Percentiles rank a stretch among this genome's conserved stretches.
These are phyloP conservation scores for Xyrauchen texanus DNA, from an alignment of 2,113 vertebrate species.

Conservation along the genomic window DNA sequence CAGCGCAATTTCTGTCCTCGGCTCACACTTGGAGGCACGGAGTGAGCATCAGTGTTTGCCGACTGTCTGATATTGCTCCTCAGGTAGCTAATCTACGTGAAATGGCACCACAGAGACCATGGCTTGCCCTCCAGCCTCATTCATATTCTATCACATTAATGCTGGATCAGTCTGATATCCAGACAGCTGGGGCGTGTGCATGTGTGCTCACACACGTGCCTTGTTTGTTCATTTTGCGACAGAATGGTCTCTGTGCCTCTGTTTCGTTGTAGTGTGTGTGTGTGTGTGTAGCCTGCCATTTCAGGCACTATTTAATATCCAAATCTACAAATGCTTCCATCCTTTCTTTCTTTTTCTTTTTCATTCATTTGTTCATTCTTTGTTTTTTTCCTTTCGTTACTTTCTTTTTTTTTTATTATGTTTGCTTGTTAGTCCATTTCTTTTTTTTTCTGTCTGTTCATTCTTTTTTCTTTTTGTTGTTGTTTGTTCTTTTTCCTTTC, in stretches of 20 bases:
- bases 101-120: conserved; percentile 8
- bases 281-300: background rate
- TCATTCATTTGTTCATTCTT: no score
- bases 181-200: conserved; percentile 57
- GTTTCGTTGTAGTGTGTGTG: conserved; percentile 11
- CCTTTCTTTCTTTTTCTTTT: no score
- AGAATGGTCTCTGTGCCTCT: conserved; percentile 31
- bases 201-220: background rate
- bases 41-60: background rate
- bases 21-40: background rate
- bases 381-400: no score
- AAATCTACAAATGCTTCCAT: no score
- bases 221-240: conserved; percentile 27
- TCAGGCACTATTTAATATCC: no score
- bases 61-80: conserved; percentile 1
- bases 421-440: no score
- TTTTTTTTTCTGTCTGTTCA: no score
- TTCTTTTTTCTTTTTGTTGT: no score
- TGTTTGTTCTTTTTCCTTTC: no score
- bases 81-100: conserved; percentile 32
- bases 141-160: conserved; percentile 59
- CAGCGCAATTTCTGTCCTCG: background rate
- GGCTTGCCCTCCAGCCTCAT: conserved; percentile 38
- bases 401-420: no score
- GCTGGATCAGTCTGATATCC: conserved; percentile 29